phyloP scores from a whole-genome alignment of 1,140 invertebrate species.

The Helicoverpa armigera region DNA sequence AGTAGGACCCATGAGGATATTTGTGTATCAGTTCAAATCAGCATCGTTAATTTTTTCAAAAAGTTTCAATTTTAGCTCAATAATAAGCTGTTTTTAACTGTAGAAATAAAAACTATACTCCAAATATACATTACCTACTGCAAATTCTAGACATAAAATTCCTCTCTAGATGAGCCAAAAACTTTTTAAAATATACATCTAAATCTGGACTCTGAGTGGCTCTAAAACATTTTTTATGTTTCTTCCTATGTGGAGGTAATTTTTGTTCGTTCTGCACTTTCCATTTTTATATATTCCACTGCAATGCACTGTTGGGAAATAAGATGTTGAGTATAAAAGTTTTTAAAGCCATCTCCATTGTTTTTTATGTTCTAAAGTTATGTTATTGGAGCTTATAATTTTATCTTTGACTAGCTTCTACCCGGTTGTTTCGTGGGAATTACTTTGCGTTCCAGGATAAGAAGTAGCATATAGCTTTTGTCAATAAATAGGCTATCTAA shows the following conservation, averaged over 20 bases:
- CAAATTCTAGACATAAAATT: neutral
- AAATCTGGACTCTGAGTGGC: neutral
- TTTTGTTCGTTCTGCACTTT: slow-evolving; percentile 6
- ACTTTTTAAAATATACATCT: neutral
- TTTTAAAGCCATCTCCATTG: neutral
- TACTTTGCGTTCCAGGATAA: too few species aligned
- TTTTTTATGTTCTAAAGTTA: neutral
- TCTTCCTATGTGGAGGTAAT: slow-evolving; percentile 2
- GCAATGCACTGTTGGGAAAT: slow-evolving; percentile 14
- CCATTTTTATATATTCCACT: neutral
- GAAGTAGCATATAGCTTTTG: too few species aligned
- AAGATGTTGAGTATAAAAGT: neutral
- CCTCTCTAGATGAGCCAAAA: neutral
- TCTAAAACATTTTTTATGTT: slow-evolving; percentile 30
- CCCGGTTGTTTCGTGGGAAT: too few species aligned
- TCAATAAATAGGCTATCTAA: too few species aligned
- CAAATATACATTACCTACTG: too few species aligned
- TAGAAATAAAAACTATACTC: too few species aligned
- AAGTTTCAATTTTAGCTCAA: too few species aligned
- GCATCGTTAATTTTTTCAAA: too few species aligned
- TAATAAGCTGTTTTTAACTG: too few species aligned
- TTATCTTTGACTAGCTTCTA: neutral
- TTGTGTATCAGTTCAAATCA: too few species aligned
- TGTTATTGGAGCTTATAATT: neutral
- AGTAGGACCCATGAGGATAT: too few species aligned